Base-by-base conservation (phyloP, 2,888 invertebrate genomes). In the Melieria omissa region DNA sequence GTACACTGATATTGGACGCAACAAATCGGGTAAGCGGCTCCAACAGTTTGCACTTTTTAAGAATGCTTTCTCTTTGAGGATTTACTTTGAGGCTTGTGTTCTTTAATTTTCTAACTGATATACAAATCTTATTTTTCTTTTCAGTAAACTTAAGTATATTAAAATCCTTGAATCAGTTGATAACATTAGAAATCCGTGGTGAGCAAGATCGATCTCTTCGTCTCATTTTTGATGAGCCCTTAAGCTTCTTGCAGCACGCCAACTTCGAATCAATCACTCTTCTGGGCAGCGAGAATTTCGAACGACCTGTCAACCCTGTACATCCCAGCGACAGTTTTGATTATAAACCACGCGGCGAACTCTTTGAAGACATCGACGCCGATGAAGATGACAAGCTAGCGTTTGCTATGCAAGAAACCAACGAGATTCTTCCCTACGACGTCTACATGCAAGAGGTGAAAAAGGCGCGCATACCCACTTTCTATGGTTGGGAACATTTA, bases 171-270 rank as follows among this genome's bases (percentile, higher is more conserved):
- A 82, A 81, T 58, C 88, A 90, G 73, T 83, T 92, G 52, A 85
- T 88, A 76, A 90, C 90, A 3, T 82, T 92, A 60, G 91, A 92
- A 80, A 85, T 92, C 63, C 89, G 91, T 73, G 92, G 92, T 7
- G 87, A 88, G 2, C 88, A 85, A 4, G 87, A 87, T 76, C 80
- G 84, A 55, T 84, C 86, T 45, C 83, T 89, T 42, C 82, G 86
- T 54, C 84, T 89, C 66, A 85, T 88, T 65, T 88, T 90, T 55
- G 89, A 90, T 78, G 85, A 86, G 55, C 85, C 89, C 4, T 76
- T 90, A 57, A 79, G 83, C 10, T 83, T 88, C 65, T 76, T 90
- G 60, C 87, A 88, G 77, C 88, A 89, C 76, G 85, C 89, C 12
- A 90, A 89, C 79, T 86, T 90, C n/a, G 90, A 90, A 81, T 83